A percentile compares a stretch with the other conserved stretches of the same genome.
These are phyloP conservation scores for Chaetorhynchus papuensis DNA, from an alignment of 2,113 vertebrate species.

Conservation along the genomic window DNA sequence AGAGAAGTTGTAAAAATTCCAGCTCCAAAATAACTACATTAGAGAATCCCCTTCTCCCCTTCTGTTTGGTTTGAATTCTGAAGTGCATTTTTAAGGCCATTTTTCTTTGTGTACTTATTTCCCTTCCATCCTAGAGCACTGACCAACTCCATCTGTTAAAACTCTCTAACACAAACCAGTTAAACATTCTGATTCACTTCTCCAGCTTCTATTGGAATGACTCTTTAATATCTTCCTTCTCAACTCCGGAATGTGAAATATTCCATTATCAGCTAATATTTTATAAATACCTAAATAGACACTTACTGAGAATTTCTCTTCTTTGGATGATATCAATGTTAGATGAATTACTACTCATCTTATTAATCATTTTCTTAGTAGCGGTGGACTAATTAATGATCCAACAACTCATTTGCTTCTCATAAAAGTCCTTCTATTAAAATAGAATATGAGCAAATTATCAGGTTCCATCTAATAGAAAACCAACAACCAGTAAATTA, in stretches of 20 bases:
- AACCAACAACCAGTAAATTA: not conserved
- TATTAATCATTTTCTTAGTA: not conserved
- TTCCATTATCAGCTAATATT: not conserved
- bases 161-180: not conserved
- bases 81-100: not conserved
- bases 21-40: fast-evolving
- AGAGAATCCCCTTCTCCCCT: not conserved
- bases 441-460: not conserved
- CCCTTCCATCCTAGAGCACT: not conserved
- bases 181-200: not conserved
- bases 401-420: not conserved
- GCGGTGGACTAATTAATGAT: not conserved
- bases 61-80: not conserved
- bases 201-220: not conserved
- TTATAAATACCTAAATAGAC: not conserved
- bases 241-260: not conserved
- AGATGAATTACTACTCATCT: not conserved
- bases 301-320: not conserved
- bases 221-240: not conserved
- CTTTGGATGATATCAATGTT: not conserved
- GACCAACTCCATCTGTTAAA: not conserved
- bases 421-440: not conserved
- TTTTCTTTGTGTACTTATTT: not conserved
- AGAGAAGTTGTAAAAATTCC: not conserved
- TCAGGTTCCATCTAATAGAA: not conserved